Evolutionary conservation across 92 coral and sea anemone genomes (phyloP), one percentile per base, ranked within the genome.

Genomic region (Porites cylindrica): DNA sequence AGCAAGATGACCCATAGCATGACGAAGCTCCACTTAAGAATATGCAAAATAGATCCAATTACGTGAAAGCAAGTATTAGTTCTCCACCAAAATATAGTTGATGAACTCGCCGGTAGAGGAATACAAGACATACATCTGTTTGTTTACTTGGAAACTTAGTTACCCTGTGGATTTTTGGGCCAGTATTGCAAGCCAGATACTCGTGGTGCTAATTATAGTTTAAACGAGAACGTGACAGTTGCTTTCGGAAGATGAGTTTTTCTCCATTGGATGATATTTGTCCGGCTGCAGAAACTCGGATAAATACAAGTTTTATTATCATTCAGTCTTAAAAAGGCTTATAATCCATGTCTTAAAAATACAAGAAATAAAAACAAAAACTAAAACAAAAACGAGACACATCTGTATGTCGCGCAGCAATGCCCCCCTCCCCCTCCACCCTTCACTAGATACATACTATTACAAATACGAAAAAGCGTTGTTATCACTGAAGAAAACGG

Each of bases 121-220:
- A 82, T 82, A 82, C 86, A 24, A 70, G 78, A n/a, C 66, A 70
- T 70, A 65, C 58, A 82, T 82, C 59, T 82, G 76, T 82, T 82
- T 82, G 86, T 82, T 82, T 82, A 82, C 86, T 82, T 82, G 69
- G 86, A 70, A 82, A 82, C 86, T 18, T 32, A 51, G 78, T 26
- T 82, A 75, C 78, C 64, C 51, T 51, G 10, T 51, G n/a, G 38
- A 52, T 73, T 82, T 71, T n/a, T 12, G 3, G 43, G 51, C 7
- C 21, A 18, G 21, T 69, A 69, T 56, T 70, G 32, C 24, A 26
- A 66, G 32, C 51, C 4, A 18, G n/a, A 29, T 56, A n/a, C 77
- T 51, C 38, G 60, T 12, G 70, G n/a, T 12, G 38, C 66, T 71
- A 70, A 82, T 56, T 56, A 82, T 58, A 71, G 78, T 29, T 53